Evolutionary conservation across 2,113 vertebrate species (phyloP), one percentile per base, ranked within the genome.

Genomic region (Atractosteus spatula): DNA sequence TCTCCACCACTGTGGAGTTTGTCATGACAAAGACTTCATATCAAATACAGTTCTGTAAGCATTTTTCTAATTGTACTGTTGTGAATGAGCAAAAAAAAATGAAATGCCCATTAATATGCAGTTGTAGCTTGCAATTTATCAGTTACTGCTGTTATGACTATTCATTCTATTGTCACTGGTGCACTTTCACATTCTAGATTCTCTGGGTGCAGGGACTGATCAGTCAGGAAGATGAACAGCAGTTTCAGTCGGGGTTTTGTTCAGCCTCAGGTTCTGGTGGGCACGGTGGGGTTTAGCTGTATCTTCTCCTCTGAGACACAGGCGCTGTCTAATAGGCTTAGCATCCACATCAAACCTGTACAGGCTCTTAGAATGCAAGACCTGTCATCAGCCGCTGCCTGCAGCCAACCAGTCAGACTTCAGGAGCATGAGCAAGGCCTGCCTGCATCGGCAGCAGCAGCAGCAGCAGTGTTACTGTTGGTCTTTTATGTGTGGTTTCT

Each of bases 351-450:
- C 81, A 85, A 80, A 88, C 77, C 77, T 77, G 74, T 77, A 78
- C 75, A 78, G 65, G 74, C 83, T 62, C 71, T 73, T 51, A 41
- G 74, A 86, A 83, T 78, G 81, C 82, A 84, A 78, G 77, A 84
- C 81, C 85, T 85, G 87, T 85, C 87, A 88, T 76, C 42, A 75
- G 79, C 80, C 71, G 71, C 62, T 71, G 73, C 83, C 85, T 75
- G 75, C 76, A 81, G 79, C 67, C 81, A 80, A 71, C 69, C 74
- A 75, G 71, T 80, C 80, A 80, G 79, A 88, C 88, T 85, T 87
- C 85, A 84, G 88, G 81, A 80, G 54, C 62, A 84, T 85, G 84
- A 88, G 86, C 85, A 88, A 76, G 80, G 70, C 70, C 13, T 77
- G 78, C 78, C 79, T 57, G 73, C 68, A 77, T 72, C 56, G 10